Conservation (phyloP, 2,888 invertebrate species). For the Microchrysa polita region DNA sequence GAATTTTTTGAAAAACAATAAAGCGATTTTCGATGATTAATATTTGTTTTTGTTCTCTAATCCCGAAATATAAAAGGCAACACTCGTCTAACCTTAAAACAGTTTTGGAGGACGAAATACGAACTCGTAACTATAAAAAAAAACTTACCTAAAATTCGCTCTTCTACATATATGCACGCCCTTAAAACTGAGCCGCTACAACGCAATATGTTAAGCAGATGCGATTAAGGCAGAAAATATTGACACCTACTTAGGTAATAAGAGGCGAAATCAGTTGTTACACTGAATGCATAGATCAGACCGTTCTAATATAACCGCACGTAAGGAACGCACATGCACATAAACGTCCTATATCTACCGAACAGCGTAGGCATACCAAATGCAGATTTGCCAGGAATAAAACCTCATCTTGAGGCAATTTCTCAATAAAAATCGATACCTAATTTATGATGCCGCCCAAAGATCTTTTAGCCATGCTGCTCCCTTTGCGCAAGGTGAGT, state of each 20-base stretch:
- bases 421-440: slow-evolving; percentile 36
- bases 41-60: too few relatives aligned
- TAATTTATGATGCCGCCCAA: slow-evolving; percentile 42
- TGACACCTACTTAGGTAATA: slow-evolving; percentile 40
- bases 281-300: slow-evolving; percentile 22
- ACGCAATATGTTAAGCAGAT: slow-evolving; percentile 21
- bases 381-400: slow-evolving; percentile 10
- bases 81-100: too few relatives aligned
- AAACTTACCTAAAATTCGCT: too few relatives aligned
- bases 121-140: too few relatives aligned
- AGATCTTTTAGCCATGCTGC: too few relatives aligned
- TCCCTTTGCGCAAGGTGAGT: neutral
- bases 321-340: neutral
- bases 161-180: too few relatives aligned
- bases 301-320: neutral
- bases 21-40: too few relatives aligned
- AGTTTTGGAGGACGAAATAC: too few relatives aligned
- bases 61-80: too few relatives aligned
- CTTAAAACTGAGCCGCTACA: neutral
- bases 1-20: too few relatives aligned
- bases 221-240: slow-evolving; percentile 33
- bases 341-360: neutral
- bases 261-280: slow-evolving; percentile 10
- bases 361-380: slow-evolving; percentile 19
- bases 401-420: slow-evolving; percentile 34